Percentiles rank a stretch among this genome's conserved stretches.
These are phyloP conservation scores for Elysia crispata DNA, from an alignment of 2,888 invertebrate genomes.

Conservation along the genomic window DNA sequence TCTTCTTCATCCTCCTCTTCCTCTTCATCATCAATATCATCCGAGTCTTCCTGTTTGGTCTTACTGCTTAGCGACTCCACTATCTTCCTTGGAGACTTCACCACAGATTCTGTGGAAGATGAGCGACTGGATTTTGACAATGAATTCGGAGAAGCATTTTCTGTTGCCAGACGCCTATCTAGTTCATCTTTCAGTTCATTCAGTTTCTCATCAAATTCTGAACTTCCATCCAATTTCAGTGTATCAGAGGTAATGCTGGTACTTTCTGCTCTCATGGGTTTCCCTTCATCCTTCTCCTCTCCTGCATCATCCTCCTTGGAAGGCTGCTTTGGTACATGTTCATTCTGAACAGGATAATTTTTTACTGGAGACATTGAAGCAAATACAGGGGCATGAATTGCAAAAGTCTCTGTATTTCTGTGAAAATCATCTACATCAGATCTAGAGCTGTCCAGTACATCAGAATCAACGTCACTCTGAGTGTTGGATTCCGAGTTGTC, in stretches of 20 bases:
- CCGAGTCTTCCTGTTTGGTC: background rate
- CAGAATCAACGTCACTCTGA: conserved; percentile 54
- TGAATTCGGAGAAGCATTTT: background rate
- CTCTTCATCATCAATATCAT: background rate
- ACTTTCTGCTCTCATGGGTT: background rate
- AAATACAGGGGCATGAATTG: conserved; percentile 34
- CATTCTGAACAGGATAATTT: background rate
- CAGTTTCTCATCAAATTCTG: conserved; percentile 31
- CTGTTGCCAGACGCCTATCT: conserved; percentile 11
- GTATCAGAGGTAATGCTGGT: background rate
- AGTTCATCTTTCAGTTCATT: background rate
- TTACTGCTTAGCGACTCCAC: background rate
- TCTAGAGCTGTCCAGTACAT: conserved; percentile 58
- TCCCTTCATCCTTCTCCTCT: background rate
- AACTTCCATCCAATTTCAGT: conserved; percentile 13
- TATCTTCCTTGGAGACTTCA: conserved; percentile 20
- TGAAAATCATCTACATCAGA: conserved; percentile 57
- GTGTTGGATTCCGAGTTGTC: conserved; percentile 48
- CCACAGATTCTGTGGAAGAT: conserved; percentile 32
- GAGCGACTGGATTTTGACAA: background rate
- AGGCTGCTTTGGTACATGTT: background rate
- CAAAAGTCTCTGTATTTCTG: conserved; percentile 27
- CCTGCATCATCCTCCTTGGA: background rate
- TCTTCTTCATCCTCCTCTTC: background rate
- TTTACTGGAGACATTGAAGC: background rate